These are phyloP conservation scores for Aporophyla nigra DNA, from an alignment of 2,888 invertebrate genomes.

Conservation along the genomic window DNA sequence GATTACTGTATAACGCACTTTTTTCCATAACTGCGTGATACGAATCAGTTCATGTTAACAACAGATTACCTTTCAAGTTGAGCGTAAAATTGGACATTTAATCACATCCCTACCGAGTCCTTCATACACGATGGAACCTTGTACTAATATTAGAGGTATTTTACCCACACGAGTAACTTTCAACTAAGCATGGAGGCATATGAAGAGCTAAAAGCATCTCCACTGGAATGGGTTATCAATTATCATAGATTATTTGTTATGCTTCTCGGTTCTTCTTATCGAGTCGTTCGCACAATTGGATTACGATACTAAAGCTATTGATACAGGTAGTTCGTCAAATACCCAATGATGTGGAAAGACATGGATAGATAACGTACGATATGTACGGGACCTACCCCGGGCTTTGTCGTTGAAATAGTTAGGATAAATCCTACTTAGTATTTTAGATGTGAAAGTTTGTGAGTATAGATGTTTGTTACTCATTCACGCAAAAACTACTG, in stretches of 20 bases:
- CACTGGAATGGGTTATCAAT: neutral
- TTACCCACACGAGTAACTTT: slow-evolving; percentile 4
- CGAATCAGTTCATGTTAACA: slow-evolving; percentile 41
- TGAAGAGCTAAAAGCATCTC: neutral
- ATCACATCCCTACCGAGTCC: slow-evolving; percentile 30
- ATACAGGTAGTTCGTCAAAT: too few species aligned
- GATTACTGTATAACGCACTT: slow-evolving; percentile 13
- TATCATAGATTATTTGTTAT: neutral
- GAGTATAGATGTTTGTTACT: too few species aligned
- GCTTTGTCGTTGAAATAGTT: too few species aligned
- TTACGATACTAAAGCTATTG: too few species aligned
- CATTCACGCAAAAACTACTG: too few species aligned
- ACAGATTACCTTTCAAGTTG: slow-evolving; percentile 41
- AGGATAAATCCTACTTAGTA: too few species aligned
- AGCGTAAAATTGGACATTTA: slow-evolving; percentile 50
- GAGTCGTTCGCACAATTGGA: too few species aligned
- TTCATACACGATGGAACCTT: slow-evolving; percentile 19
- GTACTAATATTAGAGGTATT: slow-evolving; percentile 23
- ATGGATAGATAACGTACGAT: too few species aligned
- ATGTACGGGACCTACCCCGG: too few species aligned
- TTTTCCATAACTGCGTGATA: slow-evolving; percentile 12
- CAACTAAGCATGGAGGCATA: slow-evolving; percentile 1
- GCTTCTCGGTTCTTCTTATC: neutral
- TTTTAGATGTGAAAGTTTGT: too few species aligned
- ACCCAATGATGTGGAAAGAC: too few species aligned